A percentile compares a stretch with the other conserved stretches of the same genome.
phyloP scores from a whole-genome alignment of 2,113 vertebrate genomes.

The Ciconia boyciana region DNA sequence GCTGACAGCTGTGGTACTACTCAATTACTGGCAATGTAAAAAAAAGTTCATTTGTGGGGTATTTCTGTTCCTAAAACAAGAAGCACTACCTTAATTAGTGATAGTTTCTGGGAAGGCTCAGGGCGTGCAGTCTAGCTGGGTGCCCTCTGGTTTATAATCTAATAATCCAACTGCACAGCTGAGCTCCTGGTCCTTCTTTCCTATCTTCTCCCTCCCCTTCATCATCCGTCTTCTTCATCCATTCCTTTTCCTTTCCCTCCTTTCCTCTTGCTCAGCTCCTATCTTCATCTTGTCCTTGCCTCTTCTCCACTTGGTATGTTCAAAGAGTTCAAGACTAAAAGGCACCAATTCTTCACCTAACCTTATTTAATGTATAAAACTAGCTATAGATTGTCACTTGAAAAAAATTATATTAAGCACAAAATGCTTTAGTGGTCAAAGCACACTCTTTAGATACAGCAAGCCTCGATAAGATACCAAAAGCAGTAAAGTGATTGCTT shows the following conservation, averaged over 20 bases:
- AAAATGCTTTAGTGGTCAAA: background rate
- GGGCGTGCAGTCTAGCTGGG: background rate
- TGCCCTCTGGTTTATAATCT: background rate
- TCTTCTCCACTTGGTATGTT: background rate
- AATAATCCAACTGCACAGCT: background rate
- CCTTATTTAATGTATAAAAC: background rate
- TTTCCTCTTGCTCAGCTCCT: background rate
- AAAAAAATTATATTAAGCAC: background rate
- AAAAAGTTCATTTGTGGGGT: background rate
- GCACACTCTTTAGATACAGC: background rate
- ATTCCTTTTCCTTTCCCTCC: background rate
- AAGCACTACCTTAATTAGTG: background rate
- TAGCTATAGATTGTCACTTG: background rate
- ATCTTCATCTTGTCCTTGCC: background rate
- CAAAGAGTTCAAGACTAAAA: background rate
- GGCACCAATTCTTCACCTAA: background rate
- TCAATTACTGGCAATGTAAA: background rate
- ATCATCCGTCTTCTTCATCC: background rate
- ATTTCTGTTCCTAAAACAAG: background rate
- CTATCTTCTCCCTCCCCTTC: background rate
- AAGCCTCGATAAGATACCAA: background rate
- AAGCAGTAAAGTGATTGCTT: background rate
- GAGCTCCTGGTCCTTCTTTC: background rate
- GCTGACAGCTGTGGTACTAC: background rate
- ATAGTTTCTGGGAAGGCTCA: background rate